Conservation (phyloP, 2,888 invertebrate genomes). For the Brachynemurus nebulosus region DNA sequence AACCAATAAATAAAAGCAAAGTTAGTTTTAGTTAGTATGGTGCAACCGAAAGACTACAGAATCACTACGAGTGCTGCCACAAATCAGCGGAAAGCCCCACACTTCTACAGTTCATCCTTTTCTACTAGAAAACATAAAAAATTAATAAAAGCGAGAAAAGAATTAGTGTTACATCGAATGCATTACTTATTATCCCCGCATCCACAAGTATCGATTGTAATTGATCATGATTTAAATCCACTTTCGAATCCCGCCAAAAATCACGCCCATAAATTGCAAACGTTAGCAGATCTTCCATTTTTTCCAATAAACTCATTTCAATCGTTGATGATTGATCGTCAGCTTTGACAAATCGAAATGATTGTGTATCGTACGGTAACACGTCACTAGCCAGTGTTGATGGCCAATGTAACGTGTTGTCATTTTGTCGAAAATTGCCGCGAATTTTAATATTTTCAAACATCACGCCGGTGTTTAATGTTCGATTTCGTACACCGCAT, state of each 20-base stretch:
- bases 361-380: neutral
- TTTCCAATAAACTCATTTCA: neutral
- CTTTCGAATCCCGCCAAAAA: neutral
- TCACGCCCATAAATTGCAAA: slow-evolving; percentile 9
- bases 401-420: slow-evolving; percentile 4
- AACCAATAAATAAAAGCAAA: too few relatives aligned
- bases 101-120: neutral
- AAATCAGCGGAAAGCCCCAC: neutral
- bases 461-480: neutral
- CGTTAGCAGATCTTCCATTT: neutral
- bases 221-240: neutral
- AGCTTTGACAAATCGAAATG: neutral
- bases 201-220: neutral
- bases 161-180: neutral
- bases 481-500: slow-evolving; percentile 7
- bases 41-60: too few relatives aligned
- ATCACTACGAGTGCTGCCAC: neutral
- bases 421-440: slow-evolving; percentile 4
- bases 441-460: slow-evolving; percentile 1
- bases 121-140: neutral
- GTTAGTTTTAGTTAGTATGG: too few relatives aligned
- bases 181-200: neutral
- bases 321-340: neutral
- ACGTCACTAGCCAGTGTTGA: neutral
- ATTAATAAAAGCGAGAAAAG: neutral